Conservation (phyloP, 2,113 vertebrate genomes). For the crab-eating macaque (Macaca fascicularis) region T2T-MFA8v1.1 NC_088378.1:22826501-22827000, state of each 20-base stretch:
- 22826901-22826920: too few relatives aligned
- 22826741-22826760: conserved; percentile 61
- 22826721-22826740: conserved; percentile 73
- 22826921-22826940: too few relatives aligned
- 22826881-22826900: too few relatives aligned
- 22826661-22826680: conserved; percentile 6
- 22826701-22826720: conserved; percentile 76
- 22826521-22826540: conserved; percentile 11
- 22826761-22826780: conserved; percentile 75
- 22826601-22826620: conserved; percentile 16
- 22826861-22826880: too few relatives aligned
- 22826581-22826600: neutral
- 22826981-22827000: too few relatives aligned
- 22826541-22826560: conserved; percentile 27
- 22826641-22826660: neutral
- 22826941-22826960: neutral
- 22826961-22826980: too few relatives aligned
- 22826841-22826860: neutral
- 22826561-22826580: conserved; percentile 18
- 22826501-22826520: neutral
- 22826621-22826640: neutral
- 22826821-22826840: conserved; percentile 15
- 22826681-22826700: conserved; percentile 48
- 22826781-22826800: conserved; percentile 32
- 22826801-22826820: conserved; percentile 1